Percentiles rank a stretch among this genome's conserved stretches.
These are phyloP conservation scores for Andrena haemorrhoa DNA, from an alignment of 2,888 invertebrate genomes.

Conservation along the genomic window DNA sequence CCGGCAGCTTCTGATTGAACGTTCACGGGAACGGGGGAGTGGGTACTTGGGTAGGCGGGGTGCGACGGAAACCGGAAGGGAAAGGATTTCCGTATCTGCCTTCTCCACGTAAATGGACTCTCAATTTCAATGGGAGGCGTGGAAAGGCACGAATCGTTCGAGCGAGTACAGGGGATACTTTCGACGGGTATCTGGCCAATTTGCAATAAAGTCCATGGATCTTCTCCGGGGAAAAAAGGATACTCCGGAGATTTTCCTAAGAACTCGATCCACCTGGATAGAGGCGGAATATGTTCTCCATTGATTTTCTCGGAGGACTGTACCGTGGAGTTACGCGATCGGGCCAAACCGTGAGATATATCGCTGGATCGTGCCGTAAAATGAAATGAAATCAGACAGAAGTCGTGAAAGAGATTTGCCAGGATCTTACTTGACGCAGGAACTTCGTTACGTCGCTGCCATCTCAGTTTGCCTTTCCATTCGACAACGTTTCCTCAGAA, in stretches of 20 bases:
- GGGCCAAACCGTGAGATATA: neutral
- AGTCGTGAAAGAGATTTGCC: constrained; percentile 39
- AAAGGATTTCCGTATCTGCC: constrained; percentile 37
- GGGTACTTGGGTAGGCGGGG: too few relatives aligned
- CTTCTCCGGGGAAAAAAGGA: neutral
- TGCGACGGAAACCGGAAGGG: neutral
- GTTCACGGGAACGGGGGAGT: constrained; percentile 5
- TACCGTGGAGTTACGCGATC: constrained; percentile 22
- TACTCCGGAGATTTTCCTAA: constrained; percentile 17
- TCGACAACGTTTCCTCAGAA: constrained; percentile 65
- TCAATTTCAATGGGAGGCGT: constrained; percentile 27
- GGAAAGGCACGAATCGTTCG: constrained; percentile 10
- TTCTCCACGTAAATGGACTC: constrained; percentile 25
- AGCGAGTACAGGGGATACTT: neutral
- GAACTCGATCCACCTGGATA: constrained; percentile 36
- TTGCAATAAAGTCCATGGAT: constrained; percentile 33
- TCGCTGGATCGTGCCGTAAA: constrained; percentile 23
- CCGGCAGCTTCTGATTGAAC: constrained; percentile 51
- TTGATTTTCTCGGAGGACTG: constrained; percentile 31
- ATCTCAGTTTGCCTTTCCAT: constrained; percentile 47
- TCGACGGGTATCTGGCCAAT: constrained; percentile 36
- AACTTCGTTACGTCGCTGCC: constrained; percentile 40
- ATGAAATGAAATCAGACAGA: constrained; percentile 30
- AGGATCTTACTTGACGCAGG: constrained; percentile 26
- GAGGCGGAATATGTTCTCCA: constrained; percentile 34